phyloP scores from a whole-genome alignment of 2,113 vertebrate species.

The Microcebus murinus region DNA sequence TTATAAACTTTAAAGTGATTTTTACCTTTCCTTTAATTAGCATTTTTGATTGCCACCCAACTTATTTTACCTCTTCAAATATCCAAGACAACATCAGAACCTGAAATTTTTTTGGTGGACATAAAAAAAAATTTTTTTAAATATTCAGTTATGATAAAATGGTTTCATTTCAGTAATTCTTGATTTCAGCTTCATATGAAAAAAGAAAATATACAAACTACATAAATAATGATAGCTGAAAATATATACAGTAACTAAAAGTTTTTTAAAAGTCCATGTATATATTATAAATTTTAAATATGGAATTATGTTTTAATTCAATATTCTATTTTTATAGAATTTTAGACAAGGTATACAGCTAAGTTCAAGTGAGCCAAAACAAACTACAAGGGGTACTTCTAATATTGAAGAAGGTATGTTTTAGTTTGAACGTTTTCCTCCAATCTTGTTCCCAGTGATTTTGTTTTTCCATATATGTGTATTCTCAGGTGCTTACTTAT shows the following conservation, averaged over 20 bases:
- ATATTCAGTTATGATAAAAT: background rate
- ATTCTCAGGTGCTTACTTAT: background rate
- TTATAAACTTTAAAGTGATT: background rate
- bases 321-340: slow-evolving; percentile 82
- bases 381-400: slow-evolving; percentile 49
- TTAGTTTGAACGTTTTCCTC: slow-evolving; percentile 39
- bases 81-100: background rate
- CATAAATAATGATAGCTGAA: background rate
- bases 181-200: background rate
- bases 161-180: background rate
- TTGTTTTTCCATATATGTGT: background rate
- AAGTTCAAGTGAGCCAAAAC: slow-evolving; percentile 78
- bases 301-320: slow-evolving; percentile 53
- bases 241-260: slow-evolving; percentile 14
- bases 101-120: background rate
- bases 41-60: background rate
- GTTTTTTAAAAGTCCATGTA: background rate
- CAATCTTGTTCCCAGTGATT: background rate
- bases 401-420: slow-evolving; percentile 84
- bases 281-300: slow-evolving; percentile 55
- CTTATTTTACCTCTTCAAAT: background rate
- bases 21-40: background rate
- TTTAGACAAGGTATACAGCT: slow-evolving; percentile 64
- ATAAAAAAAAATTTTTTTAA: slow-evolving; percentile 14
- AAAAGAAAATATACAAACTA: background rate